Evolutionary conservation across 2,797 vertebrate species (phyloP).

Genomic region (Pseudocheirus occidentalis): DNA sequence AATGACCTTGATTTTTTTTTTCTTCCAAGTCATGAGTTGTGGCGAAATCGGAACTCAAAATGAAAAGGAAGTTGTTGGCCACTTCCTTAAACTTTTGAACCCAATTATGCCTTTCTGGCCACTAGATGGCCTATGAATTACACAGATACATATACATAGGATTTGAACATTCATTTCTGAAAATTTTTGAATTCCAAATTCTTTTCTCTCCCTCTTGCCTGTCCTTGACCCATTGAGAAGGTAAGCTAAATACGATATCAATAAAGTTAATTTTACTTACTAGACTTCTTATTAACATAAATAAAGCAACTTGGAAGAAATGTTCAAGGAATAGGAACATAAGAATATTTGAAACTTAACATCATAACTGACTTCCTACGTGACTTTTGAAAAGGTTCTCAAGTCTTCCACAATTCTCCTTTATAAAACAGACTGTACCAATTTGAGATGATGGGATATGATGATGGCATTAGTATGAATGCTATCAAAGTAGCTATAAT

Average conservation of each 20-base stretch:
- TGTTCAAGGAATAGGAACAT: not conserved
- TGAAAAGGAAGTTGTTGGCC: slow-evolving; percentile 16
- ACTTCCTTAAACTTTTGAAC: slow-evolving; percentile 10
- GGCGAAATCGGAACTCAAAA: slow-evolving; percentile 10
- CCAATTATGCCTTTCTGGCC: not conserved
- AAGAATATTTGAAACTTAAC: not conserved
- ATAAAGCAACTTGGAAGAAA: not conserved
- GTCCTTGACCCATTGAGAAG: not conserved
- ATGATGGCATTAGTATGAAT: not conserved
- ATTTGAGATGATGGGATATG: not conserved
- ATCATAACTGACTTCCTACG: not conserved
- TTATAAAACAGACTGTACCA: not conserved
- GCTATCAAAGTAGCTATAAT: not conserved
- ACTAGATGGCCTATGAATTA: not conserved
- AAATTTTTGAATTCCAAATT: not conserved
- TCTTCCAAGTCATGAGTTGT: not conserved
- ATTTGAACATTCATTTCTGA: not conserved
- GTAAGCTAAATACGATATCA: not conserved
- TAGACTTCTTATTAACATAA: not conserved
- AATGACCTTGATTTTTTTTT: not conserved
- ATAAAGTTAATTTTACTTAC: not conserved
- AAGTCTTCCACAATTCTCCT: not conserved
- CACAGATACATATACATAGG: not conserved
- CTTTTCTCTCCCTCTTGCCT: not conserved
- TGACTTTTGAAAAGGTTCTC: not conserved